A percentile compares a stretch with the other conserved stretches of the same genome.
These are phyloP conservation scores for Chirona hameri DNA, from an alignment of 2,888 invertebrate species.

Conservation along the genomic window DNA sequence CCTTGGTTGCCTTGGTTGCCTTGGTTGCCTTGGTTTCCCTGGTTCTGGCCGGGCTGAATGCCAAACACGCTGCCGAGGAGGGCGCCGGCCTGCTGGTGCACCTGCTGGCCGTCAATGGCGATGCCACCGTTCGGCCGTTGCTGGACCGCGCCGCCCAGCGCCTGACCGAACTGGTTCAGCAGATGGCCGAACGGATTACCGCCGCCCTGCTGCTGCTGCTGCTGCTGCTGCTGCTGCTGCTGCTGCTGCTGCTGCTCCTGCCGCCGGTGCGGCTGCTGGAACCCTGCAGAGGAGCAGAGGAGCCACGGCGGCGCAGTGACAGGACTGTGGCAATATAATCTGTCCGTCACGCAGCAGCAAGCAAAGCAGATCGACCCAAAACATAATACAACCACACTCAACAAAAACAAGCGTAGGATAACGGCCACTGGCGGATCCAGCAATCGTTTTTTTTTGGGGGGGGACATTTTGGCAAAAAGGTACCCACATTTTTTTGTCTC, in stretches of 20 bases:
- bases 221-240: conserved; percentile 22
- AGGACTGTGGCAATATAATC: no score
- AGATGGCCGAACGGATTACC: neutral
- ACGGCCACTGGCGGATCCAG: no score
- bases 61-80: neutral
- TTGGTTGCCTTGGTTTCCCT: neutral
- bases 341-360: no score
- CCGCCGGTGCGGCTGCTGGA: neutral
- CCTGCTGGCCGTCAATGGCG: neutral
- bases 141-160: neutral
- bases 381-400: no score
- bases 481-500: no score
- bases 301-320: no score
- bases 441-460: no score
- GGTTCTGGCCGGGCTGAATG: neutral
- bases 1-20: neutral
- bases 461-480: no score
- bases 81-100: conserved; percentile 23
- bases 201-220: neutral
- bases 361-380: no score
- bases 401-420: no score
- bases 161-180: conserved; percentile 2
- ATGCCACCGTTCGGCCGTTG: neutral
- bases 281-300: no score
- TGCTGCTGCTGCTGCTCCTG: neutral